A percentile compares a stretch with the other conserved stretches of the same genome.
phyloP scores from a whole-genome alignment of 2,113 vertebrate species.

The Rhombomys opimus region DNA sequence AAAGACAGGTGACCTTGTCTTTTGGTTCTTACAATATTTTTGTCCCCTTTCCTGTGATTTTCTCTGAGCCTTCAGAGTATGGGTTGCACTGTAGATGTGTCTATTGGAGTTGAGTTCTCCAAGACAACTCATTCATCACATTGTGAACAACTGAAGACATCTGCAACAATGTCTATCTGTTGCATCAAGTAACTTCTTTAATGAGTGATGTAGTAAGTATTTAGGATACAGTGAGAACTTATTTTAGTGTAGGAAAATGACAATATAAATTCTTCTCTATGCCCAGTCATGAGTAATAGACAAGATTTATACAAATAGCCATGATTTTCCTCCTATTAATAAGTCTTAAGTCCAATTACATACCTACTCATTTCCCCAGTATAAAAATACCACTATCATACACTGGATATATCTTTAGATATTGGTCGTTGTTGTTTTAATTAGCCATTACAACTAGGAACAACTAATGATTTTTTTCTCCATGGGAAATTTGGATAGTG shows the following conservation, averaged over 20 bases:
- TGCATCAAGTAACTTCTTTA: neutral
- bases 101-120: neutral
- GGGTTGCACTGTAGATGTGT: neutral
- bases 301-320: accelerated
- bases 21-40: neutral
- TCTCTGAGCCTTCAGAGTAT: too few species aligned
- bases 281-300: neutral
- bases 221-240: neutral
- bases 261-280: neutral
- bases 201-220: neutral
- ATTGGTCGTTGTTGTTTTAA: neutral
- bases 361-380: too few species aligned
- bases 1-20: neutral
- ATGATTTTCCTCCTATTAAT: neutral
- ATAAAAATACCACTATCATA: neutral
- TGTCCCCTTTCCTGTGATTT: neutral
- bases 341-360: neutral
- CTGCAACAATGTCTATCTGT: neutral
- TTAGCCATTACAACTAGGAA: neutral
- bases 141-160: neutral
- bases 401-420: neutral
- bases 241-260: neutral
- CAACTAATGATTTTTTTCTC: neutral
- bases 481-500: neutral
- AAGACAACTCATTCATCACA: neutral